Evolutionary conservation across 1,140 invertebrate genomes (phyloP).

Genomic region (Linepithema humile): DNA sequence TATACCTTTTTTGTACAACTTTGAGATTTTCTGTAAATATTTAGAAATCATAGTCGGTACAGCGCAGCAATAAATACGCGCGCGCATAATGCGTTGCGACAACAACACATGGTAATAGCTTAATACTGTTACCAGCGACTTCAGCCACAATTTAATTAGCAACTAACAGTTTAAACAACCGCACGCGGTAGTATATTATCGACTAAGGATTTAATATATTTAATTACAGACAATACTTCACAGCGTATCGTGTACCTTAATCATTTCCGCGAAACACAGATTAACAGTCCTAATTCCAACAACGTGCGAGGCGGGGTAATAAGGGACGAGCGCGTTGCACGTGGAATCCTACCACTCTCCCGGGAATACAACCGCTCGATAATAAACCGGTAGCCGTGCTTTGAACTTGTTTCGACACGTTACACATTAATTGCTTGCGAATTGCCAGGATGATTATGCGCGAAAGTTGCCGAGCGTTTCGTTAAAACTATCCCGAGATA

Average conservation of each 20-base stretch:
- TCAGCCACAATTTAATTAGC: conserved; percentile 19
- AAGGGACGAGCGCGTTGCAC: conserved; percentile 14
- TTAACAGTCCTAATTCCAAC: conserved; percentile 22
- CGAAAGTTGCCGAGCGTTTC: conserved; percentile 8
- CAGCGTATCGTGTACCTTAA: neutral
- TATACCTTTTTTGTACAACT: neutral
- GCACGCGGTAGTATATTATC: conserved; percentile 6
- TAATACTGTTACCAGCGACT: neutral
- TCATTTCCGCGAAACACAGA: conserved; percentile 17
- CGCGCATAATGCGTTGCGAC: too few species aligned
- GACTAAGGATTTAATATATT: conserved; percentile 22
- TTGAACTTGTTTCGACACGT: conserved; percentile 17
- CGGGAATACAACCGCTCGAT: conserved; percentile 27
- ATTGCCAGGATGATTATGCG: conserved; percentile 24
- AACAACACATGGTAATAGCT: neutral
- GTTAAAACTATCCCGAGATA: neutral
- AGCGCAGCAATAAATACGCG: too few species aligned
- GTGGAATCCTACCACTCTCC: conserved; percentile 16
- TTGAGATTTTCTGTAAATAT: neutral
- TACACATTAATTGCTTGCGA: conserved; percentile 21
- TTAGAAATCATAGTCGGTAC: too few species aligned
- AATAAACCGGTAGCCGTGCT: conserved; percentile 1
- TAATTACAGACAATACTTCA: conserved; percentile 40
- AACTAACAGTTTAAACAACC: neutral
- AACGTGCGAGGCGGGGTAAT: conserved; percentile 18